Conservation (phyloP, 1,140 invertebrate species). For the Heliothis virescens region DNA sequence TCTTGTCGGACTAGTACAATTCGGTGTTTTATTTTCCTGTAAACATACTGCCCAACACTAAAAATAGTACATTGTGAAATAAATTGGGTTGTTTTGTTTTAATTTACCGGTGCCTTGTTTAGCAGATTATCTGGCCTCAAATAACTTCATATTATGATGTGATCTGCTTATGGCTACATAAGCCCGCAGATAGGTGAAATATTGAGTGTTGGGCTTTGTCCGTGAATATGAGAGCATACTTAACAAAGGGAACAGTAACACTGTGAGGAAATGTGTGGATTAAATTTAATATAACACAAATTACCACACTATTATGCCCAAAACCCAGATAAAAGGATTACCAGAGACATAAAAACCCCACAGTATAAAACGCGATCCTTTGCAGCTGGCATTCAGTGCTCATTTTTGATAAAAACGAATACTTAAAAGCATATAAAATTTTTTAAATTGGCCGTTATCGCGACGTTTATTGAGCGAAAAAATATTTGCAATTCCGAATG, state of each 20-base stretch:
- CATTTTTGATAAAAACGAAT: constrained; percentile 29
- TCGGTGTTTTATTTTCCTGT: constrained; percentile 14
- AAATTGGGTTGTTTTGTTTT: not conserved
- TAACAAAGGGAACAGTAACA: constrained; percentile 29
- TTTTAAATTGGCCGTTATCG: constrained; percentile 30
- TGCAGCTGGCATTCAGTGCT: not conserved
- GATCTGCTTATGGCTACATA: constrained; percentile 38
- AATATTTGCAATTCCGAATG: constrained; percentile 33
- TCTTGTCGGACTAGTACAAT: not conserved
- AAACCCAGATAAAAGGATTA: constrained; percentile 38
- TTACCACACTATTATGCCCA: constrained; percentile 19
- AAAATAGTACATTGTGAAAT: constrained; percentile 6
- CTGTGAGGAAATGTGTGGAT: constrained; percentile 28
- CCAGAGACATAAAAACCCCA: constrained; percentile 9
- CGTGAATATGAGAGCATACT: constrained; percentile 21
- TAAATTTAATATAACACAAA: constrained; percentile 42
- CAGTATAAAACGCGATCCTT: constrained; percentile 14
- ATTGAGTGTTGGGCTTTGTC: constrained; percentile 35
- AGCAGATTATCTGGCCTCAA: constrained; percentile 39
- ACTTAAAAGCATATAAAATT: constrained; percentile 10
- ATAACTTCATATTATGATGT: constrained; percentile 48
- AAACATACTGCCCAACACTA: not conserved
- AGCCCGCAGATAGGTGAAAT: constrained; percentile 46
- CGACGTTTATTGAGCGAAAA: constrained; percentile 30
- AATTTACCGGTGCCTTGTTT: constrained; percentile 21